phyloP scores from a whole-genome alignment of 2,797 vertebrate genomes.

The Adelosebastes latens region DNA sequence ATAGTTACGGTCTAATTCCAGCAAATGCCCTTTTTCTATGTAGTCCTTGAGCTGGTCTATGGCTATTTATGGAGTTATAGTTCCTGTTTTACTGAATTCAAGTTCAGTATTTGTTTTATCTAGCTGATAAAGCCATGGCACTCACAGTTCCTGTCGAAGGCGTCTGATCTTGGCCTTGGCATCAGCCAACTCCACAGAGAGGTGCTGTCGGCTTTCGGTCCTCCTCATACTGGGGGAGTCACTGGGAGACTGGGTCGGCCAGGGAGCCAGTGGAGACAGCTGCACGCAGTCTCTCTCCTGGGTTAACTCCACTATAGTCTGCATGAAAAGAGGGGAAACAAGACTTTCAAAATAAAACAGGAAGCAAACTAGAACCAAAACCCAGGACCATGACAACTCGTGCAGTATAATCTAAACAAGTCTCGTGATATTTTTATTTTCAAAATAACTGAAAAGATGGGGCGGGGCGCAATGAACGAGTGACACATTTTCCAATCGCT shows the following conservation, averaged over 20 bases:
- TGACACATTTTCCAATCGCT: too few species aligned
- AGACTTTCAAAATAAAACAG: neutral
- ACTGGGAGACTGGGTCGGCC: slow-evolving; percentile 87
- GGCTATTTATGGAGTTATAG: neutral
- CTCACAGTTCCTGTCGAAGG: slow-evolving; percentile 97
- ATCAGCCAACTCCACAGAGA: slow-evolving; percentile 96
- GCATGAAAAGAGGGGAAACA: slow-evolving; percentile 2
- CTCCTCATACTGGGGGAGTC: slow-evolving; percentile 95
- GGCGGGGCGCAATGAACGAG: too few species aligned
- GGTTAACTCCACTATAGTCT: slow-evolving; percentile 94
- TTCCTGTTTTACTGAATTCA: slow-evolving; percentile 6
- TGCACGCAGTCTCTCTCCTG: slow-evolving; percentile 94
- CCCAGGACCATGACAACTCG: too few species aligned
- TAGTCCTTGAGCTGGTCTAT: neutral
- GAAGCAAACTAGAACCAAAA: neutral
- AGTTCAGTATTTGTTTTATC: slow-evolving; percentile 11
- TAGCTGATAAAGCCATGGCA: slow-evolving; percentile 46
- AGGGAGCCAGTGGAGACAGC: slow-evolving; percentile 84
- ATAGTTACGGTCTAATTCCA: neutral
- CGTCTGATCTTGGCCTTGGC: slow-evolving; percentile 96
- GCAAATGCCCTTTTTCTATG: neutral
- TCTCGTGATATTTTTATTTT: too few species aligned
- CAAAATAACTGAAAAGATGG: too few species aligned
- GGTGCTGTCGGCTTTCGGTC: slow-evolving; percentile 95
- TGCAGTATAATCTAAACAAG: too few species aligned